Evolutionary conservation across 2,888 invertebrate genomes (phyloP).

Genomic region (Sesamia inferens): DNA sequence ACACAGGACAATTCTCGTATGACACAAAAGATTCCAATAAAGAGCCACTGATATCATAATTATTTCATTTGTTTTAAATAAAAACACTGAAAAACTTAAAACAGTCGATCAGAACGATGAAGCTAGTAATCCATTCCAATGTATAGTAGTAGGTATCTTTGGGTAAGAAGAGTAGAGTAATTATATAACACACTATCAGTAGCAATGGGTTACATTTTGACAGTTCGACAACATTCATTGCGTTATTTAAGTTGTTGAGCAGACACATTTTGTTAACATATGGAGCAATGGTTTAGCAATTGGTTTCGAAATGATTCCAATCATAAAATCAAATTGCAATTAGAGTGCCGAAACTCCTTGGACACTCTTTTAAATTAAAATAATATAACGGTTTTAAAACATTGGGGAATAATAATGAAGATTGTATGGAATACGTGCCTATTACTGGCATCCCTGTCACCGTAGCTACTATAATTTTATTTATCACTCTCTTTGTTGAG

Average conservation of each 20-base stretch:
- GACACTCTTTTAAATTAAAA: neutral
- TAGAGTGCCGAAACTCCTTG: neutral
- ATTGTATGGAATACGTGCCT: constrained; percentile 23
- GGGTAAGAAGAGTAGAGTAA: too few relatives aligned
- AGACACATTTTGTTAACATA: too few relatives aligned
- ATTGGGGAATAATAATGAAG: constrained; percentile 4
- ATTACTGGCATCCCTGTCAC: constrained; percentile 60
- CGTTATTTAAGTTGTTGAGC: too few relatives aligned
- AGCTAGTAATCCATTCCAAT: neutral
- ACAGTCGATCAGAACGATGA: neutral
- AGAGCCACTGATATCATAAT: neutral
- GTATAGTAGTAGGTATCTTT: neutral
- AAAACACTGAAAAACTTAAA: neutral
- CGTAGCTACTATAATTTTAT: constrained; percentile 73
- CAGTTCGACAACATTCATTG: too few relatives aligned
- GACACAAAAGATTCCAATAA: neutral
- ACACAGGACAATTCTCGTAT: neutral
- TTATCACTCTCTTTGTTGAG: constrained; percentile 79
- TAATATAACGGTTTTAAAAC: neutral
- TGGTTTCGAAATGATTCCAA: too few relatives aligned
- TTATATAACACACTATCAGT: too few relatives aligned
- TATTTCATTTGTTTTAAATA: constrained; percentile 8
- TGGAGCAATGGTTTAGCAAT: too few relatives aligned
- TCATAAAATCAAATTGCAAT: too few relatives aligned
- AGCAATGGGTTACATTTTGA: too few relatives aligned